A percentile compares a stretch with the other conserved stretches of the same genome.
Conservation (phyloP, 2,888 invertebrate species). For the Cephus runcator region DNA sequence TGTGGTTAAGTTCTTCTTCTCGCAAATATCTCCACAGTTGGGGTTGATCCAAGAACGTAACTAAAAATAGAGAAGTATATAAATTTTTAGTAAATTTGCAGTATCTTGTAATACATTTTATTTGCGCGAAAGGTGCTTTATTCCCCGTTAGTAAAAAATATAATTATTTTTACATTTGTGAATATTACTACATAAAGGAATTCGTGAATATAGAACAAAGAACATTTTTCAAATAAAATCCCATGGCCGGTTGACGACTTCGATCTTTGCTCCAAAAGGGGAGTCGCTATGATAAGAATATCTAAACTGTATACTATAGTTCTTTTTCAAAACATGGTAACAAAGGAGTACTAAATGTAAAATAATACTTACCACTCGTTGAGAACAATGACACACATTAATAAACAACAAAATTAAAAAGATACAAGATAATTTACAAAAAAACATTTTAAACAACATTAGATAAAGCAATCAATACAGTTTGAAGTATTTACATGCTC, state of each 20-base stretch:
- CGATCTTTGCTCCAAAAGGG: background rate
- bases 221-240: background rate
- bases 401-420: background rate
- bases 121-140: background rate
- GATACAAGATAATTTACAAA: background rate
- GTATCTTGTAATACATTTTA: background rate
- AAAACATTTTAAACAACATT: background rate
- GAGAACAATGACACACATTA: background rate
- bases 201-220: background rate
- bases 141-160: background rate
- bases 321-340: background rate
- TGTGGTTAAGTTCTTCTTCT: slow-evolving; percentile 60
- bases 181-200: background rate
- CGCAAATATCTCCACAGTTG: slow-evolving; percentile 56
- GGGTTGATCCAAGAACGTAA: slow-evolving; percentile 54
- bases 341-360: background rate
- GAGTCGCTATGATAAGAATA: background rate
- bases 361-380: background rate
- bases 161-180: background rate
- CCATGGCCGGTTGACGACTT: background rate
- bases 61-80: slow-evolving; percentile 35
- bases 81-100: background rate
- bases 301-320: background rate
- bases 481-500: background rate
- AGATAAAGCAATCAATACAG: background rate